Percentiles rank a stretch among this genome's conserved stretches.
Evolutionary conservation across 2,888 invertebrate genomes (phyloP).

Genomic region (Gortyna flavago): DNA sequence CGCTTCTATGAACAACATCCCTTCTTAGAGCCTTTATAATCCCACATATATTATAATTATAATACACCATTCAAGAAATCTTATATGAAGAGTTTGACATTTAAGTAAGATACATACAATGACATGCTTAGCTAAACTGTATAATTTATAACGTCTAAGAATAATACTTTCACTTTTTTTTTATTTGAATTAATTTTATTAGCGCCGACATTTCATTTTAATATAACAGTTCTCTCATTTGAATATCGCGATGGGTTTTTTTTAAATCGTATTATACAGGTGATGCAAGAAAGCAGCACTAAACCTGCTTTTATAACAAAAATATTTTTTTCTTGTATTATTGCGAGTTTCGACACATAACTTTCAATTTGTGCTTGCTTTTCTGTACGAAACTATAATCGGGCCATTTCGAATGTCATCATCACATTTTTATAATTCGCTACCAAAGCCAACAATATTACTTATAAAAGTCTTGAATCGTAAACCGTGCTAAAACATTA

Average conservation of each 20-base stretch:
- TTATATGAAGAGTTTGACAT: constrained; percentile 36
- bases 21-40: constrained; percentile 13
- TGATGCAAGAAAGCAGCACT: constrained; percentile 18
- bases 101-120: constrained; percentile 12
- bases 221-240: constrained; percentile 25
- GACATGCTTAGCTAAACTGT: constrained; percentile 9
- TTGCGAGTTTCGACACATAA: neutral
- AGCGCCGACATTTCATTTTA: constrained; percentile 7
- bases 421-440: neutral
- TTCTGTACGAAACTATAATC: neutral
- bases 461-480: constrained; percentile 9
- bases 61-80: constrained; percentile 6
- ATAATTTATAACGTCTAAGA: constrained; percentile 31
- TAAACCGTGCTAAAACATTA: constrained; percentile 12
- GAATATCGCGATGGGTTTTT: constrained; percentile 1
- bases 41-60: constrained; percentile 1
- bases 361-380: neutral
- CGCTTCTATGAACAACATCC: neutral
- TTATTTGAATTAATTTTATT: constrained; percentile 6
- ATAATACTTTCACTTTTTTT: constrained; percentile 46
- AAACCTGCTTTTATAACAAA: neutral
- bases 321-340: neutral
- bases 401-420: neutral
- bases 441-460: neutral
- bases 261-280: neutral